A percentile compares a stretch with the other conserved stretches of the same genome.
Evolutionary conservation across 2,888 invertebrate genomes (phyloP).

Genomic region (Thymelicus sylvestris): DNA sequence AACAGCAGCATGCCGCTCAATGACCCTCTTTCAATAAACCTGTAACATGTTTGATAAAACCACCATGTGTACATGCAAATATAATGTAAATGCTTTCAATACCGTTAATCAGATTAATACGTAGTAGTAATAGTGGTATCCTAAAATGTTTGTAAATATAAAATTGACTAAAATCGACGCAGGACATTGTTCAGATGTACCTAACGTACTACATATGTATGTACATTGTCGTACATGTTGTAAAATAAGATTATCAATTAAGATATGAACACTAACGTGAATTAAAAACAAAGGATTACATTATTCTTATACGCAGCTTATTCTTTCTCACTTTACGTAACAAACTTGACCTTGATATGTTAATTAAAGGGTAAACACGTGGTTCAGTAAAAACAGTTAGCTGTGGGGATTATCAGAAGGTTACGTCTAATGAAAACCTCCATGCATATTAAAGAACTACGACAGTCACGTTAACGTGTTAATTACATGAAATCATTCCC

Average conservation of each 20-base stretch:
- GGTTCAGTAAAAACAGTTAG: background rate
- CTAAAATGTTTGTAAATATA: no score
- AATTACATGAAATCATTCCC: background rate
- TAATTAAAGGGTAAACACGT: background rate
- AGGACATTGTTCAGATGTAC: no score
- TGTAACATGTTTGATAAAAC: constrained; percentile 16
- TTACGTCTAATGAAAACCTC: constrained; percentile 8
- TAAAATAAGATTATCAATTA: no score
- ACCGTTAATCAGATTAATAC: background rate
- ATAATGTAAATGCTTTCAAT: background rate
- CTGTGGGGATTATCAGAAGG: constrained; percentile 1
- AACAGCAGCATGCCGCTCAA: constrained; percentile 32
- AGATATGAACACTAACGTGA: no score
- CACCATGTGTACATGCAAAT: constrained; percentile 15
- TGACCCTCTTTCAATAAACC: constrained; percentile 11
- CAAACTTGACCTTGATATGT: background rate
- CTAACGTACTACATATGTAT: no score
- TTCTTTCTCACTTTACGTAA: no score
- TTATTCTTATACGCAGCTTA: no score
- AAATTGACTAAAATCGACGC: no score
- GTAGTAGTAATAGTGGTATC: no score
- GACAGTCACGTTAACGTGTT: background rate
- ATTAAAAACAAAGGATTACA: no score
- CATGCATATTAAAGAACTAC: constrained; percentile 3
- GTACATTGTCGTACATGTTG: no score